Conservation (phyloP, 2,797 vertebrate genomes). For the Carapus acus region DNA sequence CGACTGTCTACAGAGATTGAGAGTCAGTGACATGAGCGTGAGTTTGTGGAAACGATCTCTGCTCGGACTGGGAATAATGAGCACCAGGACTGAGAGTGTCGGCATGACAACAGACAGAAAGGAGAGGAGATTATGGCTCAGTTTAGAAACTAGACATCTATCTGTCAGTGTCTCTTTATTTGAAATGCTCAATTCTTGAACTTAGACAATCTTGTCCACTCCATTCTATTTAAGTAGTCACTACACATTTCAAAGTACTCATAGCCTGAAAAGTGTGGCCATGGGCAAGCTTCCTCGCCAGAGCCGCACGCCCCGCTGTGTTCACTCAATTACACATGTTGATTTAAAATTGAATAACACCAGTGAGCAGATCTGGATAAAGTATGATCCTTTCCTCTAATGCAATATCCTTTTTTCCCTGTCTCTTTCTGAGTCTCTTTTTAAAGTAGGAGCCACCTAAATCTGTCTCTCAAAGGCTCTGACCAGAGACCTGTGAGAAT, state of each 20-base stretch:
- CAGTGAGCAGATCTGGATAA: constrained; percentile 16
- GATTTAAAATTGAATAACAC: constrained; percentile 38
- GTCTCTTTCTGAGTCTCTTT: constrained; percentile 16
- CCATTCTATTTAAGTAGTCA: constrained; percentile 16
- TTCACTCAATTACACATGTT: constrained; percentile 35
- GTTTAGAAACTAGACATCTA: constrained; percentile 24
- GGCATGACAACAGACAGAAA: constrained; percentile 19
- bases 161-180: constrained; percentile 13
- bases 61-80: constrained; percentile 55
- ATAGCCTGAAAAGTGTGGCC: not conserved
- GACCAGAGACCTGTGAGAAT: constrained; percentile 4
- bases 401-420: too few relatives aligned
- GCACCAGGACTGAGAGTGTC: constrained; percentile 24
- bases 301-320: constrained; percentile 33
- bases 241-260: constrained; percentile 7
- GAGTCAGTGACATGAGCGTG: constrained; percentile 26
- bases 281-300: constrained; percentile 40
- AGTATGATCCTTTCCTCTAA: constrained; percentile 16
- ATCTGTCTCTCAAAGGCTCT: constrained; percentile 29
- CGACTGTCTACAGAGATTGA: constrained; percentile 39
- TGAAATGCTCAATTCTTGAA: constrained; percentile 23
- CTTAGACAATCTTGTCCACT: constrained; percentile 10
- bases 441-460: not conserved
- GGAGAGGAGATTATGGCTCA: constrained; percentile 20
- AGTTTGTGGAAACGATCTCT: constrained; percentile 38